Conservation (phyloP, 2,113 vertebrate species). For the Embiotoca jacksoni region DNA sequence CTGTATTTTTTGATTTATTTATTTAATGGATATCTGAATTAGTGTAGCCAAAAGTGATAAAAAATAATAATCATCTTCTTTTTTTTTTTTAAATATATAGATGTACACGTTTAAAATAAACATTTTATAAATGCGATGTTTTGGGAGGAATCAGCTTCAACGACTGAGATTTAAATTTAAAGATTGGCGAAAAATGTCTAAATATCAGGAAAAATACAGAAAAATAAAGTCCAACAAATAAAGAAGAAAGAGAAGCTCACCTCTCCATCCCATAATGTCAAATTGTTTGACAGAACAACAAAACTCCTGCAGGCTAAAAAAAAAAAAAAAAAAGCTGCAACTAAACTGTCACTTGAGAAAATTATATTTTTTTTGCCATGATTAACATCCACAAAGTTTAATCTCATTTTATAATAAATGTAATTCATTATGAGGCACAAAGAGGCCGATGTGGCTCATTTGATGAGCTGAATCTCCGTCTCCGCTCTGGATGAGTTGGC, state of each 20-base stretch:
- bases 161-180: background rate
- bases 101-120: background rate
- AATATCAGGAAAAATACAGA: background rate
- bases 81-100: background rate
- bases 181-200: background rate
- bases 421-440: too few relatives aligned
- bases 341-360: too few relatives aligned
- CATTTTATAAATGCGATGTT: conserved; percentile 49
- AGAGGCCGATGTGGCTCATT: background rate
- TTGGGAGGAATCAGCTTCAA: background rate
- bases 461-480: conserved; percentile 35
- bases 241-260: background rate
- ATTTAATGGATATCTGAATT: conserved; percentile 26
- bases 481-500: background rate
- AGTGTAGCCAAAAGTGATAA: conserved; percentile 28
- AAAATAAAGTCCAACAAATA: background rate
- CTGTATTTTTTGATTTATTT: conserved; percentile 38
- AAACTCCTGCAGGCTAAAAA: conserved; percentile 40
- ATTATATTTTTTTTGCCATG: fast-evolving
- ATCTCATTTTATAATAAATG: too few relatives aligned
- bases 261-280: background rate
- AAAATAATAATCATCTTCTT: background rate
- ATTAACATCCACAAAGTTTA: too few relatives aligned
- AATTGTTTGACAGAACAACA: conserved; percentile 44
- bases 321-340: too few relatives aligned